Evolutionary conservation across 2,888 invertebrate species (phyloP), one percentile per base, ranked within the genome.

Genomic region (Limnephilus rhombicus): DNA sequence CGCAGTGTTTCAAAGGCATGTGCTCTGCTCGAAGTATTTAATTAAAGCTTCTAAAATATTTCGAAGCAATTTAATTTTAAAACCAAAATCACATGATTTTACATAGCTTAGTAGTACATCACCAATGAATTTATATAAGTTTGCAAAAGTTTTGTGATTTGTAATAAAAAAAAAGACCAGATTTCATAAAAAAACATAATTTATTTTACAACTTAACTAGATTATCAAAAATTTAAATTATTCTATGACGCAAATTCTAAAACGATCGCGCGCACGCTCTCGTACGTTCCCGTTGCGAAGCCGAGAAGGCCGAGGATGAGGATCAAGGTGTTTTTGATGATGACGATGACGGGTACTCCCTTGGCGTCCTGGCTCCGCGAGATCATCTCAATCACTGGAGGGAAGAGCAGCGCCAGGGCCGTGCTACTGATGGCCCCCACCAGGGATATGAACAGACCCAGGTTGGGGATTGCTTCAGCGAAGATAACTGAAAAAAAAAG

Each of bases 381-480:
- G 9, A 98, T 97, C 94, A 99, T 96, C 94, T 99, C 98, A 93
- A 99, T 97, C 91, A 98, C 96, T 0, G 99, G 98, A 2, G 99
- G 99, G 94, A 99, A 98, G 82, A 99, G 96, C 80, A 99, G 96
- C 0, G 99, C 99, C 93, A 99, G 95, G 0, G 98, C 97, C 9
- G 99, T 98, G 94, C 98, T 98, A 94, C 98, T 98, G 0, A 99
- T 97, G 0, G 99, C 98, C 9, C 99, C 99, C 49, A 99, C 98
- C 93, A 99, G 95, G 0, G 99, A 99, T 94, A 99, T 99, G 95
- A 99, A 98, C 2, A 98, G 96, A 3, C 98, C 98, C 93, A 99
- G 95, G 94, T 98, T 97, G 0, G 99, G 99, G 92, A 99, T 98
- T 1, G 98, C 96, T 94, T 98, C 98, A 0, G 99, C 99, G 94